Conservation (phyloP, 2,888 invertebrate species). For the Lapara coniferarum region DNA sequence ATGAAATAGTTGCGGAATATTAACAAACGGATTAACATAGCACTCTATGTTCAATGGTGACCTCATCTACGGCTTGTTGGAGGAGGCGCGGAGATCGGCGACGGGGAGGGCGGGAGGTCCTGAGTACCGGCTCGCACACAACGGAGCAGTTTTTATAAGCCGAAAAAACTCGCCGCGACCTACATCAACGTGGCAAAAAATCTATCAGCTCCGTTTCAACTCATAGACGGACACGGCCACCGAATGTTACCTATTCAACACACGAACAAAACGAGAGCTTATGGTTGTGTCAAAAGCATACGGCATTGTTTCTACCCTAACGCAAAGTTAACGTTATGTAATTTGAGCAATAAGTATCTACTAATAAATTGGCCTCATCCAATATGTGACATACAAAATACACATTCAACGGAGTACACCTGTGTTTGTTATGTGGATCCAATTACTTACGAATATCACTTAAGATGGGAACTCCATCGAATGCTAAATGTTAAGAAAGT, state of each 20-base stretch:
- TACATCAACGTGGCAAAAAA: conserved; percentile 73
- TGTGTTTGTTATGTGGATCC: neutral
- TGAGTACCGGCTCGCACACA: conserved; percentile 48
- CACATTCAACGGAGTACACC: neutral
- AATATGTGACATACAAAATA: neutral
- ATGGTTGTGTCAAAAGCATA: conserved; percentile 50
- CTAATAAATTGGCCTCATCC: neutral
- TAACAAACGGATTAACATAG: conserved; percentile 25
- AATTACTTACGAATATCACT: neutral
- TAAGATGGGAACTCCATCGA: neutral
- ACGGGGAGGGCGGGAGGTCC: conserved; percentile 6
- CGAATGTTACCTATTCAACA: conserved; percentile 33
- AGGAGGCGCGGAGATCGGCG: conserved; percentile 29
- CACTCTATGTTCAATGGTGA: conserved; percentile 50
- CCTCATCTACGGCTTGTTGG: conserved; percentile 46
- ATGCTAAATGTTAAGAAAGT: neutral
- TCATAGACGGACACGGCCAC: conserved; percentile 28
- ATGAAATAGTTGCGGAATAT: neutral
- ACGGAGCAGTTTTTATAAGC: conserved; percentile 61
- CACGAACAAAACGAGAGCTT: conserved; percentile 48
- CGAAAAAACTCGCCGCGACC: conserved; percentile 70
- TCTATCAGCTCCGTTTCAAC: conserved; percentile 45
- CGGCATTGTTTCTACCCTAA: conserved; percentile 48
- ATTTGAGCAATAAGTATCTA: conserved; percentile 24
- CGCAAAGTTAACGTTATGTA: conserved; percentile 47